Percentiles rank a stretch among this genome's conserved stretches.
Conservation (phyloP, 2,113 vertebrate genomes). For the Lycaon pictus region DNA sequence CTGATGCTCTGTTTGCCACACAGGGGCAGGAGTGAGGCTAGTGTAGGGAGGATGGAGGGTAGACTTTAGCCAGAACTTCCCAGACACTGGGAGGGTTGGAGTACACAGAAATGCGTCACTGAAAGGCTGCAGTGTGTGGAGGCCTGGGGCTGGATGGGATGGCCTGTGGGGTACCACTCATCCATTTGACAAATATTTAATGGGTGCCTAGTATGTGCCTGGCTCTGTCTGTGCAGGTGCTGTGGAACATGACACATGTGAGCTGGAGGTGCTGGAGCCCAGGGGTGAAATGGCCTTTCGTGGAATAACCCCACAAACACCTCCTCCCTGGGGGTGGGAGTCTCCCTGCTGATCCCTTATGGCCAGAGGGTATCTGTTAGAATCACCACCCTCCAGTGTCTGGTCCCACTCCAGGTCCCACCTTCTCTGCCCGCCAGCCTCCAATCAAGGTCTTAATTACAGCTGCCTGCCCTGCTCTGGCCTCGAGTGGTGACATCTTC, state of each 20-base stretch:
- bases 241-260: neutral
- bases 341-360: neutral
- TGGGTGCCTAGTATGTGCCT: neutral
- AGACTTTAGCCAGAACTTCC: slow-evolving; percentile 56
- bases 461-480: neutral
- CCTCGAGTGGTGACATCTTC: slow-evolving; percentile 32
- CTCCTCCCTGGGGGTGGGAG: neutral
- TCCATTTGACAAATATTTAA: neutral
- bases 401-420: neutral
- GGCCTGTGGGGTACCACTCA: neutral
- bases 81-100: neutral
- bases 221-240: neutral
- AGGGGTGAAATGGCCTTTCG: neutral
- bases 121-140: neutral
- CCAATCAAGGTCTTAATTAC: slow-evolving; percentile 18
- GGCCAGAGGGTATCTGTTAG: neutral
- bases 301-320: neutral
- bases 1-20: neutral
- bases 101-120: neutral
- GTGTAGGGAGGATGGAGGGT: neutral
- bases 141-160: neutral
- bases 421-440: neutral
- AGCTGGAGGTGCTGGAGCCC: neutral
- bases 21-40: neutral
- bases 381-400: neutral